A percentile compares a stretch with the other conserved stretches of the same genome.
Evolutionary conservation across 2,797 vertebrate genomes (phyloP).

Genomic region (Emydoidea blandingii): DNA sequence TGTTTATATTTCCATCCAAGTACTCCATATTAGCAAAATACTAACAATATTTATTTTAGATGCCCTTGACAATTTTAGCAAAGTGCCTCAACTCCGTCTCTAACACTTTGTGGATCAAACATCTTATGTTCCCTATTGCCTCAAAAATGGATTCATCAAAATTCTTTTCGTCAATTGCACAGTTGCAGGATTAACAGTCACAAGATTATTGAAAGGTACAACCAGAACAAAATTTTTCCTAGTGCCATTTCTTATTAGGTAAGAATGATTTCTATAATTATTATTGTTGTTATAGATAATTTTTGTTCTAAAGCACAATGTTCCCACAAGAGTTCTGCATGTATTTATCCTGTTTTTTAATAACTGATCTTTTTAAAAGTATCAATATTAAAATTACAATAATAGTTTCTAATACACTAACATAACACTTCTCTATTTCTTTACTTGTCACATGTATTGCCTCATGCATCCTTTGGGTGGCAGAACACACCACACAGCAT

Average conservation of each 20-base stretch:
- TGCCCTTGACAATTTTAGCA: neutral
- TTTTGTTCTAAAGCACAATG: neutral
- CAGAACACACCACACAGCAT: constrained; percentile 59
- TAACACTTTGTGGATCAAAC: neutral
- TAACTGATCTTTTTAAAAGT: neutral
- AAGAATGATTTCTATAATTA: neutral
- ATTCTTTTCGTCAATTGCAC: neutral
- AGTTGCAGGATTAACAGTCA: neutral
- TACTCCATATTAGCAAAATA: neutral
- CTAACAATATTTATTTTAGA: neutral
- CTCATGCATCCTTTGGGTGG: constrained; percentile 73
- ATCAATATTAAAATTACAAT: neutral
- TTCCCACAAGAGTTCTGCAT: neutral
- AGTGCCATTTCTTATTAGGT: neutral
- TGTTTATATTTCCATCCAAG: neutral
- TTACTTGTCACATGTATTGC: constrained; percentile 42
- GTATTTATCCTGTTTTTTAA: neutral
- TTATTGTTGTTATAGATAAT: neutral
- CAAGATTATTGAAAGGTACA: neutral
- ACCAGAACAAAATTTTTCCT: neutral
- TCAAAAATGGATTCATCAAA: neutral
- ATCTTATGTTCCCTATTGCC: neutral
- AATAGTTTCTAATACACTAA: neutral
- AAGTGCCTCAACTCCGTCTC: neutral
- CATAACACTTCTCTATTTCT: neutral